Evolutionary conservation across 1,140 invertebrate species (phyloP).

Genomic region (Apis mellifera): Amel_HAv3.1 CM009931.2:1127001-1127500

Average conservation of each 20-base stretch:
- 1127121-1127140: not conserved
- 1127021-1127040: not conserved
- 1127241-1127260: slow-evolving; percentile 13
- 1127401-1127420: not conserved
- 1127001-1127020: not conserved
- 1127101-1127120: not conserved
- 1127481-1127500: not conserved
- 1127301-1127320: not conserved
- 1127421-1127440: not conserved
- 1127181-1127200: not conserved
- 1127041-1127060: too few relatives aligned
- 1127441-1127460: not conserved
- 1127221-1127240: slow-evolving; percentile 23
- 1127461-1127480: not conserved
- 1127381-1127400: not conserved
- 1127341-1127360: not conserved
- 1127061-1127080: not conserved
- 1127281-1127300: not conserved
- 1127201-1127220: not conserved
- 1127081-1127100: not conserved
- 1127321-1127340: slow-evolving; percentile 13
- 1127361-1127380: too few relatives aligned
- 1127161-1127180: not conserved
- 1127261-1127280: slow-evolving; percentile 21
- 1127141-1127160: not conserved